These are phyloP conservation scores for Trissolcus japonicus DNA, from an alignment of 2,888 invertebrate genomes.

Conservation along the genomic window DNA sequence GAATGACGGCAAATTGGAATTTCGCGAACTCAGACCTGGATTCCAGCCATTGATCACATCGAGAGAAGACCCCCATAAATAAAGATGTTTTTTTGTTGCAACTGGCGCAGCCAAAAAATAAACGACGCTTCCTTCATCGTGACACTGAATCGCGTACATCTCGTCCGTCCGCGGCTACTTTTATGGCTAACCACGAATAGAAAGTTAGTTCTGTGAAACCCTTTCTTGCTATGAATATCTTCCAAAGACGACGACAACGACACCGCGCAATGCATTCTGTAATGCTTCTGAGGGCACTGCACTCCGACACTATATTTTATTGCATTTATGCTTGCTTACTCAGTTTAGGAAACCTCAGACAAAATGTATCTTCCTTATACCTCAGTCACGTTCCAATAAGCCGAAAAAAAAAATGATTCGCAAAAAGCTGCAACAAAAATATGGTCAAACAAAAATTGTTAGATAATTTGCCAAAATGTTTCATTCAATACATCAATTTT, in stretches of 20 bases:
- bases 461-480: neutral
- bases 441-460: neutral
- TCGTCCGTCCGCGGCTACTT: slow-evolving; percentile 59
- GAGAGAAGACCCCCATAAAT: slow-evolving; percentile 37
- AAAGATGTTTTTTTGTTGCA: slow-evolving; percentile 37
- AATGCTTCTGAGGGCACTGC: slow-evolving; percentile 66
- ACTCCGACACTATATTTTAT: slow-evolving; percentile 57
- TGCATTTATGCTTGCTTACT: slow-evolving; percentile 40
- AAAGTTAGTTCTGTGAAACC: slow-evolving; percentile 68
- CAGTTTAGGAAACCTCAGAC: slow-evolving; percentile 39
- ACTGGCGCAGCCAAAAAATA: slow-evolving; percentile 47
- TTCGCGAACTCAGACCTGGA: neutral
- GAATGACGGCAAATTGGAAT: no score
- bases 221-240: slow-evolving; percentile 74
- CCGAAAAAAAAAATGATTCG: slow-evolving; percentile 19
- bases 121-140: slow-evolving; percentile 49
- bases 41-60: slow-evolving; percentile 18
- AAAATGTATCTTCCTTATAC: slow-evolving; percentile 20
- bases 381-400: slow-evolving; percentile 16
- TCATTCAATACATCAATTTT: no score
- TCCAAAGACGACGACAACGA: slow-evolving; percentile 59
- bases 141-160: slow-evolving; percentile 41
- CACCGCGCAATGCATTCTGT: slow-evolving; percentile 55
- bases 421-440: neutral
- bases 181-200: slow-evolving; percentile 74